These are phyloP conservation scores for Pithys albifrons DNA, from an alignment of 2,113 vertebrate genomes.

Conservation along the genomic window DNA sequence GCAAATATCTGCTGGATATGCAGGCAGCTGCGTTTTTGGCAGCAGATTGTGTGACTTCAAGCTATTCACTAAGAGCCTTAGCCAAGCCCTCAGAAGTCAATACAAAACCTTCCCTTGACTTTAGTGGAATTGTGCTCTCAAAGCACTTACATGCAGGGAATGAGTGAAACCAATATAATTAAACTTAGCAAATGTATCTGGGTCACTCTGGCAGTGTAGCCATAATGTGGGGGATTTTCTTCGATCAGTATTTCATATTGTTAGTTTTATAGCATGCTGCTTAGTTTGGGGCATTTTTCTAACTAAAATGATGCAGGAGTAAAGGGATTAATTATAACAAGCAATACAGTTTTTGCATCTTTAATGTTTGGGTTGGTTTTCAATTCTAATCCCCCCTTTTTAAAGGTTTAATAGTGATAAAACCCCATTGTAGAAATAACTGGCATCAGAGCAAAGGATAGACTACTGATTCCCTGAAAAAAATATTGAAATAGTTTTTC, in stretches of 20 bases:
- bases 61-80: constrained; percentile 39
- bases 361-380: constrained; percentile 4
- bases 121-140: constrained; percentile 21
- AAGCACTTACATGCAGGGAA: constrained; percentile 5
- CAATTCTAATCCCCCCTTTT: neutral
- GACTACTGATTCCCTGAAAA: neutral
- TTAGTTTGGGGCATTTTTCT: neutral
- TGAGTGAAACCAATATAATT: constrained; percentile 43
- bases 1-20: constrained; percentile 26
- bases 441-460: neutral
- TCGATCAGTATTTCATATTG: neutral
- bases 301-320: neutral
- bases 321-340: neutral
- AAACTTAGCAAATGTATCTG: constrained; percentile 37
- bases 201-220: constrained; percentile 17
- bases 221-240: neutral
- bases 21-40: constrained; percentile 50
- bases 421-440: neutral
- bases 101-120: constrained; percentile 49
- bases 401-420: constrained; percentile 1
- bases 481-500: neutral
- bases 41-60: constrained; percentile 23
- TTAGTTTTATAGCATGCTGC: neutral
- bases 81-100: constrained; percentile 39
- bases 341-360: neutral